phyloP scores from a whole-genome alignment of 2,113 vertebrate species.

The Pristiophorus japonicus region DNA sequence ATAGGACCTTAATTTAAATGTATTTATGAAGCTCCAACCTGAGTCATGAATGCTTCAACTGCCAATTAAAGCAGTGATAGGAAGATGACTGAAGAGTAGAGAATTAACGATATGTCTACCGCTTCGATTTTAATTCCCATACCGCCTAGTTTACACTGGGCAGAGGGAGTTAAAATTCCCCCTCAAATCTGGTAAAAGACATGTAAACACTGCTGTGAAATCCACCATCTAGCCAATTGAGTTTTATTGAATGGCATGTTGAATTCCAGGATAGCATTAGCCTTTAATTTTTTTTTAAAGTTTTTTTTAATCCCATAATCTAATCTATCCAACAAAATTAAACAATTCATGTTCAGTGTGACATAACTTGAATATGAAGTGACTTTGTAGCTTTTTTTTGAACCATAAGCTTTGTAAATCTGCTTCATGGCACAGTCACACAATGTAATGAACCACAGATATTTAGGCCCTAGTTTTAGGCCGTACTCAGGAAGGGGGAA shows the following conservation, averaged over 20 bases:
- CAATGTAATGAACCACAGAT: neutral
- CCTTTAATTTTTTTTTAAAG: too few relatives aligned
- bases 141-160: neutral
- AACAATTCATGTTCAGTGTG: too few relatives aligned
- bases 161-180: neutral
- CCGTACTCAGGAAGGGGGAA: neutral
- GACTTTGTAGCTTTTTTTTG: too few relatives aligned
- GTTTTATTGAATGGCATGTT: neutral
- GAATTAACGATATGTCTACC: neutral
- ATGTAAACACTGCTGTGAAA: neutral
- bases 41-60: neutral
- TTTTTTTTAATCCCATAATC: neutral
- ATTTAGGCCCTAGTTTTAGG: neutral
- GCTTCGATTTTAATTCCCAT: neutral
- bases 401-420: neutral
- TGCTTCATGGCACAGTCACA: neutral
- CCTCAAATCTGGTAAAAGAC: neutral
- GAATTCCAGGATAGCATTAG: neutral
- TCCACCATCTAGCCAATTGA: neutral
- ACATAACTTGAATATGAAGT: too few relatives aligned
- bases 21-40: neutral
- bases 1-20: neutral
- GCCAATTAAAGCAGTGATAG: neutral
- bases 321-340: neutral
- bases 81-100: neutral